Percentiles rank a stretch among this genome's conserved stretches.
phyloP scores from a whole-genome alignment of 2,888 invertebrate species.

The Drosophila neotestacea region DNA sequence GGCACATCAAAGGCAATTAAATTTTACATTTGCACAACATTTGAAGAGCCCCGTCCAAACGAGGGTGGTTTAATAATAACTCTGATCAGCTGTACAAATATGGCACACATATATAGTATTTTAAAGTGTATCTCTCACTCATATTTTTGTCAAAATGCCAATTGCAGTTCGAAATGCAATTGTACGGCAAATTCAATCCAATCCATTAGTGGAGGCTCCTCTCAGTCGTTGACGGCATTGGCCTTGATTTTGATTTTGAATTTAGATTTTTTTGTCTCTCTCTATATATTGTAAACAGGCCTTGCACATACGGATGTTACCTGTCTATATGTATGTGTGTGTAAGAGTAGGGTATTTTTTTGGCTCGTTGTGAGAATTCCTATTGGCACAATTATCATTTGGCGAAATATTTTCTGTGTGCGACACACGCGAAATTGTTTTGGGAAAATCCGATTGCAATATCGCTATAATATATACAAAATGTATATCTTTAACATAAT shows the following conservation, averaged over 20 bases:
- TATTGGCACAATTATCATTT: conserved; percentile 43
- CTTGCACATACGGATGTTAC: conserved; percentile 20
- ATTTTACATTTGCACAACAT: conserved; percentile 34
- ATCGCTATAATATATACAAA: conserved; percentile 7
- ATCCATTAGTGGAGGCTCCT: conserved; percentile 61
- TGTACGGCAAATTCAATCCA: conserved; percentile 44
- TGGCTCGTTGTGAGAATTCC: conserved; percentile 22
- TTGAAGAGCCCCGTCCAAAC: conserved; percentile 3
- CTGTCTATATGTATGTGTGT: conserved; percentile 1
- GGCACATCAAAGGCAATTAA: conserved; percentile 52
- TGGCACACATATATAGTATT: not conserved
- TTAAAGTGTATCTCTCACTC: not conserved
- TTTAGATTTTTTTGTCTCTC: conserved; percentile 15
- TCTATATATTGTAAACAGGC: conserved; percentile 18
- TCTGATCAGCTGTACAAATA: conserved; percentile 1
- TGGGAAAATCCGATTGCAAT: conserved; percentile 50
- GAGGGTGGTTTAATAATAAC: conserved; percentile 10
- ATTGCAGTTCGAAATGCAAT: conserved; percentile 64
- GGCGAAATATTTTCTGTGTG: conserved; percentile 7
- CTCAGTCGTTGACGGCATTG: conserved; percentile 60
- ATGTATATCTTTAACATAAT: conserved; percentile 49
- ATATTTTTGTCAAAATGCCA: conserved; percentile 55
- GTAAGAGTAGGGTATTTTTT: not conserved
- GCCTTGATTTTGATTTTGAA: conserved; percentile 74
- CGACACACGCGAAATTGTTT: conserved; percentile 27